These are phyloP conservation scores for Ennomos quercinarius DNA, from an alignment of 2,888 invertebrate genomes.

Conservation along the genomic window DNA sequence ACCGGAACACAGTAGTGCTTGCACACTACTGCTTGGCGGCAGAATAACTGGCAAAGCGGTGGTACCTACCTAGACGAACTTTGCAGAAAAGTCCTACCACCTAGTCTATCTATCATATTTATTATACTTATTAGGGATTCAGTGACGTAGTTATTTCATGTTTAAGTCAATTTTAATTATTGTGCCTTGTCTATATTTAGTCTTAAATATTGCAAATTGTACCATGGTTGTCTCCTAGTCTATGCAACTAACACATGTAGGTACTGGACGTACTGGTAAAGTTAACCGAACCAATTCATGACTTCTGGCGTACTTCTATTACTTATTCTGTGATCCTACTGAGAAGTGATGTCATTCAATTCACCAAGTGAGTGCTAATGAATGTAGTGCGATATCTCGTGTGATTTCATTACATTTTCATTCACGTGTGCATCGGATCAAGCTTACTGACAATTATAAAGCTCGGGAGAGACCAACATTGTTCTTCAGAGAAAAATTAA, in stretches of 20 bases:
- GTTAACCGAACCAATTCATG: conserved; percentile 21
- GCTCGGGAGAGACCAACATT: not conserved
- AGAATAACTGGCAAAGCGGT: too few species aligned
- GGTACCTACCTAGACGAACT: too few species aligned
- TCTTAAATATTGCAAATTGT: not conserved
- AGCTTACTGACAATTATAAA: conserved; percentile 1
- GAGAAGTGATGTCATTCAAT: conserved; percentile 18
- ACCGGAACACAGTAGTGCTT: too few species aligned
- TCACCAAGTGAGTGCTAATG: conserved; percentile 13
- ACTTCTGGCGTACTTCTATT: not conserved
- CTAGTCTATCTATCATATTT: too few species aligned
- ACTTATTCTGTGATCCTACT: not conserved
- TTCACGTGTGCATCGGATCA: conserved; percentile 8
- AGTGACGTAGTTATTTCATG: too few species aligned
- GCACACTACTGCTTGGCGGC: too few species aligned
- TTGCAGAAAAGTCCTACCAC: too few species aligned
- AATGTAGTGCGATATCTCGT: conserved; percentile 6
- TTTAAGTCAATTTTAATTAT: too few species aligned
- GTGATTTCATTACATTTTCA: conserved; percentile 4
- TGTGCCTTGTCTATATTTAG: too few species aligned
- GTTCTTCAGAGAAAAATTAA: too few species aligned
- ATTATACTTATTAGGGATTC: too few species aligned
- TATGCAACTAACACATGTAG: not conserved
- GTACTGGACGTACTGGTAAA: not conserved
- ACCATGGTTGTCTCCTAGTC: conserved; percentile 1